phyloP scores from a whole-genome alignment of 2,888 invertebrate genomes.

The Tachina grossa region DNA sequence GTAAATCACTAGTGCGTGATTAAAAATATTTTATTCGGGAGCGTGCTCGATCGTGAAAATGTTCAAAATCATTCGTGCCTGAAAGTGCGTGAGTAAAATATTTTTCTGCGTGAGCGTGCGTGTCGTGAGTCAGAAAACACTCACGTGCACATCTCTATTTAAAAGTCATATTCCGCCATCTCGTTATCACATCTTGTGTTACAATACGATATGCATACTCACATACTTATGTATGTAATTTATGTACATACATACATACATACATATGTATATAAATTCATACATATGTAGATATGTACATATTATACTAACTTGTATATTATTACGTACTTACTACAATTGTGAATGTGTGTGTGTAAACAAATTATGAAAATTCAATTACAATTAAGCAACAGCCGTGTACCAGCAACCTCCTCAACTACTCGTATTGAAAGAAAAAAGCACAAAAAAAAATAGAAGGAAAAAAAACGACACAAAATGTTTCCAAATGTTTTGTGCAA shows the following conservation, averaged over 20 bases:
- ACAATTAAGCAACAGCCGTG: conserved; percentile 61
- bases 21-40: too few species aligned
- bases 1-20: too few species aligned
- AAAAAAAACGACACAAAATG: conserved; percentile 26
- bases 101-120: too few species aligned
- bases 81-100: too few species aligned
- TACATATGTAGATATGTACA: not conserved
- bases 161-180: conserved; percentile 69
- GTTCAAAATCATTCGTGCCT: too few species aligned
- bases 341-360: conserved; percentile 9
- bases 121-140: too few species aligned
- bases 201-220: conserved; percentile 28
- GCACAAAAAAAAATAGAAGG: too few species aligned
- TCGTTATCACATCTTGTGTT: conserved; percentile 63
- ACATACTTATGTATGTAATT: too few species aligned
- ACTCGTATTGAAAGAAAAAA: not conserved
- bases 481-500: conserved; percentile 55
- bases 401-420: conserved; percentile 28
- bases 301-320: not conserved
- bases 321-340: too few species aligned
- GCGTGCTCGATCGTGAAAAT: too few species aligned
- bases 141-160: too few species aligned
- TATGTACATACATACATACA: not conserved
- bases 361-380: conserved; percentile 70
- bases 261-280: not conserved